Percentiles rank a stretch among this genome's conserved stretches.
Conservation (phyloP, 2,888 invertebrate genomes). For the Acholoe squamosa region DNA sequence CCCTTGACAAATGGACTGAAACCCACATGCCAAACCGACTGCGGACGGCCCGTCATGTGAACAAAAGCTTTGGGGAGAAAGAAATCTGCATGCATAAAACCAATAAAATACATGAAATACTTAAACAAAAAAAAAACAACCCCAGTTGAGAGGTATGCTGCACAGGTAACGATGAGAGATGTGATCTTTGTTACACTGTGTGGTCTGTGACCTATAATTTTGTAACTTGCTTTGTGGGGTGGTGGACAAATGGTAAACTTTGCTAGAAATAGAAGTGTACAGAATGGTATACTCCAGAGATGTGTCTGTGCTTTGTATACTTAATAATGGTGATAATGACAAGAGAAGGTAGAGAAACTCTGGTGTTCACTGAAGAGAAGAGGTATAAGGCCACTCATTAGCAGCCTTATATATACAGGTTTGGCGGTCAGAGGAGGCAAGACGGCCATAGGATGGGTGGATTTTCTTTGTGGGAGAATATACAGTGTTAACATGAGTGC, state of each 20-base stretch:
- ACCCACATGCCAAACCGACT: conserved; percentile 17
- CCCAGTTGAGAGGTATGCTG: neutral
- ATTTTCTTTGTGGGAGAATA: neutral
- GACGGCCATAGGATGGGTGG: neutral
- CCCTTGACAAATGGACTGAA: neutral
- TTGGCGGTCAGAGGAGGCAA: neutral
- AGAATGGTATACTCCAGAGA: too few relatives aligned
- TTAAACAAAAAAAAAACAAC: neutral
- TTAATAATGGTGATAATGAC: neutral
- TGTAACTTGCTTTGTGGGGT: neutral
- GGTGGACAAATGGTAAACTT: too few relatives aligned
- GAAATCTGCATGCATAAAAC: neutral
- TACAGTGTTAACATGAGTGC: neutral
- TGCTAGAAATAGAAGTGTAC: too few relatives aligned
- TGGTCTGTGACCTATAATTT: neutral
- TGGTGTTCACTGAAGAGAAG: neutral
- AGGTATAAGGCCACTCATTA: neutral
- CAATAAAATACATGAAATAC: too few relatives aligned
- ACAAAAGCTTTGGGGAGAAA: neutral
- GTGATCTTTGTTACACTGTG: neutral
- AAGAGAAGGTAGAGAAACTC: neutral
- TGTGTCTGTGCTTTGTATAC: too few relatives aligned
- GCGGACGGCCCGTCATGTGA: neutral
- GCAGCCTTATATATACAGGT: neutral
- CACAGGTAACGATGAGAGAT: neutral